Evolutionary conservation across 2,113 vertebrate genomes (phyloP), one percentile per base, ranked within the genome.

Genomic region (Microcebus griseorufus): DNA sequence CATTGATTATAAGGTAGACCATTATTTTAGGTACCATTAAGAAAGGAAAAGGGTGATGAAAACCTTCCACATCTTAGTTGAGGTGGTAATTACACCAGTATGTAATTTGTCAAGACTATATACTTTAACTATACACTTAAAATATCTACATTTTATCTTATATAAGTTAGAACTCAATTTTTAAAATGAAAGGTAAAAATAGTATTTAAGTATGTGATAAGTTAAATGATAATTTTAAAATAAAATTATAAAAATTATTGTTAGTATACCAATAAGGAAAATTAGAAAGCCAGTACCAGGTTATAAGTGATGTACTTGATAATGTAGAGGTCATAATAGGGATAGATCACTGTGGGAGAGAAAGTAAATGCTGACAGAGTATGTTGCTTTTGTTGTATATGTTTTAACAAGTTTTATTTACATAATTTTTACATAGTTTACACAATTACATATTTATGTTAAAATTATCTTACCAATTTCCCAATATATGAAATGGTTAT

Each of bases 321-420:
- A 87, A 69, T 65, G 79, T 88, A 73, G 51, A 90, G 32, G 72
- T 96, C 11, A 70, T 34, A 51, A 9, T 62, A 83, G 29, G 55
- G 9, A n/a, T 73, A 45, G 14, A 23, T 60, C 37, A 73, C 62
- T 64, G n/a, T 55, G 14, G 45, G 42, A 16, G 20, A 73, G 39
- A 87, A 73, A 88, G 60, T 48, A 73, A 53, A 72, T 81, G 37
- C 60, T 81, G 12, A 78, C 0, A 83, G 45, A 78, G 2, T 55
- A 48, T 92, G 22, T 81, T 72, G 73, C 42, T 93, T 96, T 95
- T 92, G 8, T 92, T 82, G 93, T 79, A 76, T 79, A 76, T 9
- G 29, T 73, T 53, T 83, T 96, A 84, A 88, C n/a, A 62, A 51
- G 16, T 92, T 96, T 90, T 88, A 39, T 91, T 97, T 95, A 89